Conservation (phyloP, 64 coral and sea anemone species). For the Pocillopora verrucosa region DNA sequence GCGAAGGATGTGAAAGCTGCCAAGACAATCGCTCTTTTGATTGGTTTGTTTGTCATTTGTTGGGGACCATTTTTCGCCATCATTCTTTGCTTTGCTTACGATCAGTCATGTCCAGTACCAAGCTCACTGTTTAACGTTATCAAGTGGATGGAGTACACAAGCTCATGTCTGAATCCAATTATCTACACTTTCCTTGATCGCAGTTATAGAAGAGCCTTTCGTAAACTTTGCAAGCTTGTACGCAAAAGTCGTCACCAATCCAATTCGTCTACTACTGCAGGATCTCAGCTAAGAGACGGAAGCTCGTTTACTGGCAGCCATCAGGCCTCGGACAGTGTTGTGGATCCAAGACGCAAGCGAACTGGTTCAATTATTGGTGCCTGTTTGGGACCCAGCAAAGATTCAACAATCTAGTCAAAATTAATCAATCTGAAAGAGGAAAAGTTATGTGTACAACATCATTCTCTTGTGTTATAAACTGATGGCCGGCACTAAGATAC, state of each 20-base stretch:
- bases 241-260: neutral
- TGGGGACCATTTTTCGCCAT: constrained; percentile 86
- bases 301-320: constrained; percentile 11
- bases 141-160: constrained; percentile 92
- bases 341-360: constrained; percentile 3
- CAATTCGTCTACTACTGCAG: neutral
- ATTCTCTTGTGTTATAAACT: too few relatives aligned
- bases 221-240: constrained; percentile 55
- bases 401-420: neutral
- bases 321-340: neutral
- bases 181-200: constrained; percentile 95
- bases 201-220: constrained; percentile 87
- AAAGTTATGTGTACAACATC: too few relatives aligned
- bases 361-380: neutral
- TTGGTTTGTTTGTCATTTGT: constrained; percentile 84
- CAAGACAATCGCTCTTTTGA: constrained; percentile 94
- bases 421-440: too few relatives aligned
- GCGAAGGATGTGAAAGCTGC: constrained; percentile 90
- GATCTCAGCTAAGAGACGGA: neutral
- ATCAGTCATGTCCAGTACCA: constrained; percentile 30
- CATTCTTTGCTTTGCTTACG: constrained; percentile 69
- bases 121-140: constrained; percentile 44
- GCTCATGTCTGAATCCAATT: constrained; percentile 90
- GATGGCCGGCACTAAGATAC: too few relatives aligned
- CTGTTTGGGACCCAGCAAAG: neutral